A percentile compares a stretch with the other conserved stretches of the same genome.
Evolutionary conservation across 2,797 vertebrate genomes (phyloP).

Genomic region (Podarcis siculus): DNA sequence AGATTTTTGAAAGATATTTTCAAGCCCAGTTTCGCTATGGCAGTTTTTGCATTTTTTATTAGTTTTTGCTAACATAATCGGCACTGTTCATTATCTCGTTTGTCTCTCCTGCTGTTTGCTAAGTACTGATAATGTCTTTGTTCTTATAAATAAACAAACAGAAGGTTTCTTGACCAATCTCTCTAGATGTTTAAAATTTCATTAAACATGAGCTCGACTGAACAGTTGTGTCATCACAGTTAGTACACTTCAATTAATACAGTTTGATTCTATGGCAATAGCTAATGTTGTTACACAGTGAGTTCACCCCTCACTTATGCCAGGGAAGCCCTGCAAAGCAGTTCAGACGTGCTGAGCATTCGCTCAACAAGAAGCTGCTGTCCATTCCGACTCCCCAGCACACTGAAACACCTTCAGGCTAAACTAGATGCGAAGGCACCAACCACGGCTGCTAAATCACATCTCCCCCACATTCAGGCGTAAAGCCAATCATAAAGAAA

Average conservation of each 20-base stretch:
- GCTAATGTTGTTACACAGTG: slow-evolving; percentile 49
- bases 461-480: neutral
- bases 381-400: neutral
- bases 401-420: neutral
- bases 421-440: neutral
- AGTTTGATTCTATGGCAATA: slow-evolving; percentile 43
- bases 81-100: slow-evolving; percentile 7
- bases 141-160: slow-evolving; percentile 25
- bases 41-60: too few species aligned
- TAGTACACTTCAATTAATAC: slow-evolving; percentile 29
- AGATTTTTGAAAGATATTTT: slow-evolving; percentile 6
- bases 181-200: slow-evolving; percentile 42
- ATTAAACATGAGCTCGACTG: slow-evolving; percentile 47
- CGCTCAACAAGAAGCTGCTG: neutral
- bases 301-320: neutral
- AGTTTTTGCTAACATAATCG: neutral
- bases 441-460: neutral
- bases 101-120: slow-evolving; percentile 10
- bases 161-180: slow-evolving; percentile 24
- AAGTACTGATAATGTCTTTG: slow-evolving; percentile 35
- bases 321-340: neutral
- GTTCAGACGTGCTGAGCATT: neutral
- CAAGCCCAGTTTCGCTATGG: neutral
- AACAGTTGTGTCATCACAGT: slow-evolving; percentile 27
- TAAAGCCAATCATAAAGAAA: neutral